Conservation (phyloP, 2,797 vertebrate species). For the Lacerta bilineata region DNA sequence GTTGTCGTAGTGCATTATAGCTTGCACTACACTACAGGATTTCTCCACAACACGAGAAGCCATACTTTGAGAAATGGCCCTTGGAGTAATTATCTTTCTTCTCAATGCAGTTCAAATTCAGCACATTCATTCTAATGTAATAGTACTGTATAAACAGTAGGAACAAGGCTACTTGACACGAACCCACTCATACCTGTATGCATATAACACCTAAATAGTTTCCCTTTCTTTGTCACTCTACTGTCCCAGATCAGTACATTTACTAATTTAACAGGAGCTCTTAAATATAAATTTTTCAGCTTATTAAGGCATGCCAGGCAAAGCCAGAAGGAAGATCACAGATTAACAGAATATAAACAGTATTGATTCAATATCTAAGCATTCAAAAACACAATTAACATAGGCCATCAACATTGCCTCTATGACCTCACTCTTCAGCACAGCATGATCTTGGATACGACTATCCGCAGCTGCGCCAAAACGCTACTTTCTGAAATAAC, state of each 20-base stretch:
- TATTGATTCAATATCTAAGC: slow-evolving; percentile 39
- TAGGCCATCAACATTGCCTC: slow-evolving; percentile 65
- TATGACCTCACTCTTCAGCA: slow-evolving; percentile 60
- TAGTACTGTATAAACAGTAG: too few species aligned
- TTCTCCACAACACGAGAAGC: too few species aligned
- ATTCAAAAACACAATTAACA: slow-evolving; percentile 31
- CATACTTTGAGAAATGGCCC: too few species aligned
- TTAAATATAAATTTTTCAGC: not conserved
- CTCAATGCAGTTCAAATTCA: too few species aligned
- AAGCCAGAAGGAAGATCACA: slow-evolving; percentile 20
- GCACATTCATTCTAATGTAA: too few species aligned
- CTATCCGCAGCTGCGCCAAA: slow-evolving; percentile 73
- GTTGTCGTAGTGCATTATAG: too few species aligned
- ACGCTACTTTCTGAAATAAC: slow-evolving; percentile 76
- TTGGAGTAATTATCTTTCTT: too few species aligned
- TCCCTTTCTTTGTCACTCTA: not conserved
- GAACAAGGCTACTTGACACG: too few species aligned
- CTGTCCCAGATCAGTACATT: not conserved
- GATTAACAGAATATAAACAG: slow-evolving; percentile 1
- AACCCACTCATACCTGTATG: too few species aligned
- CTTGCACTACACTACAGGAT: too few species aligned
- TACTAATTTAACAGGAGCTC: not conserved
- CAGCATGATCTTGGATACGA: slow-evolving; percentile 69
- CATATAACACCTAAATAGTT: not conserved
- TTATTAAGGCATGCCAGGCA: slow-evolving; percentile 1